Percentiles rank a stretch among this genome's conserved stretches.
Conservation (phyloP, 2,797 vertebrate species). For the Spondyliosoma cantharus region DNA sequence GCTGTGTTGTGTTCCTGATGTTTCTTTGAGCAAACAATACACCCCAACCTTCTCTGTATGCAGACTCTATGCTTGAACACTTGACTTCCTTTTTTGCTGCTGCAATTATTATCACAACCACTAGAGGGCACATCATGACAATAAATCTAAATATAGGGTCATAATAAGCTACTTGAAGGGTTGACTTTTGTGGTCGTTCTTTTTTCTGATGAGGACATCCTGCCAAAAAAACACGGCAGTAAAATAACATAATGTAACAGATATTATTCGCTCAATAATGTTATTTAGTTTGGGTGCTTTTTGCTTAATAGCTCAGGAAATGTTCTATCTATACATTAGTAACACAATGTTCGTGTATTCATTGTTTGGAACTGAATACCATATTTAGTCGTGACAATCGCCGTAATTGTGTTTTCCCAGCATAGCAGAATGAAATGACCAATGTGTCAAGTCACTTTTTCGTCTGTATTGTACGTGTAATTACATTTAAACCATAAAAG, state of each 20-base stretch:
- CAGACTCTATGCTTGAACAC: too few relatives aligned
- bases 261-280: background rate
- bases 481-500: constrained; percentile 17
- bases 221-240: too few relatives aligned
- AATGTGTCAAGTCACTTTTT: constrained; percentile 8
- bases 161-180: too few relatives aligned
- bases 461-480: background rate
- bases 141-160: too few relatives aligned
- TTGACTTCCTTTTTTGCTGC: too few relatives aligned
- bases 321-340: background rate
- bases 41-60: too few relatives aligned
- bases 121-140: too few relatives aligned
- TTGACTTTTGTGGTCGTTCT: too few relatives aligned
- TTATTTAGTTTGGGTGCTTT: background rate
- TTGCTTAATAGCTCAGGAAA: background rate
- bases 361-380: constrained; percentile 5
- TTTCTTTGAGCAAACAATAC: too few relatives aligned
- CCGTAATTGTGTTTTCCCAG: background rate
- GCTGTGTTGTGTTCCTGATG: too few relatives aligned
- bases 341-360: background rate
- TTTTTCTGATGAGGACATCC: too few relatives aligned
- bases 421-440: background rate
- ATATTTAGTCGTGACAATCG: background rate
- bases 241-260: background rate
- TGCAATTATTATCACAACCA: too few relatives aligned